Percentiles rank a stretch among this genome's conserved stretches.
Evolutionary conservation across 2,113 vertebrate species (phyloP).

Genomic region (Typhlomys cinereus): DNA sequence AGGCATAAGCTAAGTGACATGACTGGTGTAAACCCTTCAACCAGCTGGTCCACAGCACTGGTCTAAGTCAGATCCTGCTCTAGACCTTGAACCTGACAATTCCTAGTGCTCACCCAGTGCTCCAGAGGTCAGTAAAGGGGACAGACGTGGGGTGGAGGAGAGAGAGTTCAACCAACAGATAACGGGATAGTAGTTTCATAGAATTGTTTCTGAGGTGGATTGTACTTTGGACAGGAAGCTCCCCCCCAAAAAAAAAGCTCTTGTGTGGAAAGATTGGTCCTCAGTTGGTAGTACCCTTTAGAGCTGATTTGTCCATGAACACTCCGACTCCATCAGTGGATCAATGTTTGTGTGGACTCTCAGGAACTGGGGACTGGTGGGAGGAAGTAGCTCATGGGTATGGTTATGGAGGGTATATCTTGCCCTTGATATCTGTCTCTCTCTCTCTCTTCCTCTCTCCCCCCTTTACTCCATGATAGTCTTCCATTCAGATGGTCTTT

Average conservation of each 20-base stretch:
- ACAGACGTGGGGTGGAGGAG: rapidly evolving
- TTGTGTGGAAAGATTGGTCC: not conserved
- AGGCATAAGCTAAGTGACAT: too few relatives aligned
- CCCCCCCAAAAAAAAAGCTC: too few relatives aligned
- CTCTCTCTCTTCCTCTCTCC: not conserved
- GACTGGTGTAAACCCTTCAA: too few relatives aligned
- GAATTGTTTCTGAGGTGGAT: not conserved
- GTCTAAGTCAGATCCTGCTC: rapidly evolving
- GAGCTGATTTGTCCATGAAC: not conserved
- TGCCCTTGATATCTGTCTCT: not conserved
- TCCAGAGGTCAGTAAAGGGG: not conserved
- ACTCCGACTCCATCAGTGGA: not conserved
- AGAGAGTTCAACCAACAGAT: rapidly evolving
- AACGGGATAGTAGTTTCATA: too few relatives aligned
- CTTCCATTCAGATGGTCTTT: too few relatives aligned
- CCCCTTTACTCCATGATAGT: not conserved
- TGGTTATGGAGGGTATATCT: not conserved
- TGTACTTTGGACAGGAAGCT: too few relatives aligned
- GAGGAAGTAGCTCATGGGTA: not conserved
- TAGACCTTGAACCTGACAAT: not conserved
- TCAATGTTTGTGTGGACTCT: not conserved
- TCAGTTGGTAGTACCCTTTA: not conserved
- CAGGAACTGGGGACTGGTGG: not conserved
- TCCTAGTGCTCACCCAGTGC: not conserved
- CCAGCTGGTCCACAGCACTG: not conserved